Conservation (phyloP, 2,113 vertebrate species). For the Dendrocopos noguchii region DNA sequence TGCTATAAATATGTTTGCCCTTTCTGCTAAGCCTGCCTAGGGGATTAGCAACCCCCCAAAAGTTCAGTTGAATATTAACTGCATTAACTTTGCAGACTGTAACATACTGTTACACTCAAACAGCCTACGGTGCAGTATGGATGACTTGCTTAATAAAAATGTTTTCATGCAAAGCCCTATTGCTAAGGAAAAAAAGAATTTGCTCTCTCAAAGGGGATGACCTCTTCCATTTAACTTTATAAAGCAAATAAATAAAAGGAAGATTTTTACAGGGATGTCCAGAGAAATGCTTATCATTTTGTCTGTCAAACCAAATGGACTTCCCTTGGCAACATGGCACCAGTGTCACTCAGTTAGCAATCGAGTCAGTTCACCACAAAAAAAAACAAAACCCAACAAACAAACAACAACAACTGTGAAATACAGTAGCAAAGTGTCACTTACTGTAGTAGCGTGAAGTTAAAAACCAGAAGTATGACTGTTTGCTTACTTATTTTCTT, state of each 20-base stretch:
- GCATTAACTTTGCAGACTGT: conserved; percentile 76
- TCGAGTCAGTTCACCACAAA: not conserved
- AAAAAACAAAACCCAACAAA: not conserved
- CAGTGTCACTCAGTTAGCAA: not conserved
- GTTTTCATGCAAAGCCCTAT: conserved; percentile 50
- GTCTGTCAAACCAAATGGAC: not conserved
- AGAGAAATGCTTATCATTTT: not conserved
- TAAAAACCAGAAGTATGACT: conserved; percentile 1
- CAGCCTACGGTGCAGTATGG: conserved; percentile 68
- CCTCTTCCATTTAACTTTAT: conserved; percentile 3
- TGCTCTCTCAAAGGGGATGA: conserved; percentile 31
- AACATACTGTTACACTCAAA: conserved; percentile 68
- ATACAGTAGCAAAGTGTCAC: not conserved
- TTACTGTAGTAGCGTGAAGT: not conserved
- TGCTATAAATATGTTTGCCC: conserved; percentile 93
- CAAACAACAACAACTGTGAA: not conserved
- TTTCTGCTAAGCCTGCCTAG: conserved; percentile 83
- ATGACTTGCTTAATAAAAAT: conserved; percentile 70
- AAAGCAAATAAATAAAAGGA: not conserved
- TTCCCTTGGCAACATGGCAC: not conserved
- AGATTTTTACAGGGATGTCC: not conserved
- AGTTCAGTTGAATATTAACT: conserved; percentile 83
- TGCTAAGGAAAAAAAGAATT: conserved; percentile 21
- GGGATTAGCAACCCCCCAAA: conserved; percentile 86
- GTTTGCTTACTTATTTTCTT: not conserved